A percentile compares a stretch with the other conserved stretches of the same genome.
Evolutionary conservation across 2,797 vertebrate species (phyloP).

Genomic region (Crax fasciolata): DNA sequence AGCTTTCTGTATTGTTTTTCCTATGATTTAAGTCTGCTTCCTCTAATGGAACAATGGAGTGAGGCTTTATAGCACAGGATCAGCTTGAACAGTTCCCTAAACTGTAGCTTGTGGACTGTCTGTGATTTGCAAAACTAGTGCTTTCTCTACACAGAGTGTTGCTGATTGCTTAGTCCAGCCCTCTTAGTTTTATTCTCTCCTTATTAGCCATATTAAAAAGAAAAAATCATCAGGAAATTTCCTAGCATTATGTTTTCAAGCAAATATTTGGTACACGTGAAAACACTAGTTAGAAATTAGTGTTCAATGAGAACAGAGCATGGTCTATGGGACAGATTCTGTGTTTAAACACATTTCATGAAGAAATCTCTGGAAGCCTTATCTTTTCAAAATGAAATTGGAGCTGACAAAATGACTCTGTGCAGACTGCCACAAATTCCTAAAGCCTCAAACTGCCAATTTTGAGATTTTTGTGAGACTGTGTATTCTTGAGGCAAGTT

Average conservation of each 20-base stretch:
- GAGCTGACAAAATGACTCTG: slow-evolving; percentile 30
- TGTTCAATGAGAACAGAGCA: background rate
- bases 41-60: background rate
- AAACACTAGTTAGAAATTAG: background rate
- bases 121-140: background rate
- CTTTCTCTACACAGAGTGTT: background rate
- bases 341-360: background rate
- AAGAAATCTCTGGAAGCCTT: slow-evolving; percentile 14
- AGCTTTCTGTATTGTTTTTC: background rate
- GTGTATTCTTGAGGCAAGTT: slow-evolving; percentile 25
- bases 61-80: background rate
- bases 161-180: background rate
- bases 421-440: background rate
- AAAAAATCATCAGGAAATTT: background rate
- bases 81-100: background rate
- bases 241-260: background rate
- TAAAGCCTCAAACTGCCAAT: slow-evolving; percentile 27
- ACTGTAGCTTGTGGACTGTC: background rate
- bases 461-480: slow-evolving; percentile 38
- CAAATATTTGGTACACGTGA: background rate
- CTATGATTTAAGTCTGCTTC: background rate
- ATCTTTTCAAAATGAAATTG: slow-evolving; percentile 29
- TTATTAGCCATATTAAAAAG: background rate
- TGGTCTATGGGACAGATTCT: background rate
- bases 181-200: background rate